phyloP scores from a whole-genome alignment of 2,113 vertebrate genomes.

The Speoplatyrhinus poulsoni region DNA sequence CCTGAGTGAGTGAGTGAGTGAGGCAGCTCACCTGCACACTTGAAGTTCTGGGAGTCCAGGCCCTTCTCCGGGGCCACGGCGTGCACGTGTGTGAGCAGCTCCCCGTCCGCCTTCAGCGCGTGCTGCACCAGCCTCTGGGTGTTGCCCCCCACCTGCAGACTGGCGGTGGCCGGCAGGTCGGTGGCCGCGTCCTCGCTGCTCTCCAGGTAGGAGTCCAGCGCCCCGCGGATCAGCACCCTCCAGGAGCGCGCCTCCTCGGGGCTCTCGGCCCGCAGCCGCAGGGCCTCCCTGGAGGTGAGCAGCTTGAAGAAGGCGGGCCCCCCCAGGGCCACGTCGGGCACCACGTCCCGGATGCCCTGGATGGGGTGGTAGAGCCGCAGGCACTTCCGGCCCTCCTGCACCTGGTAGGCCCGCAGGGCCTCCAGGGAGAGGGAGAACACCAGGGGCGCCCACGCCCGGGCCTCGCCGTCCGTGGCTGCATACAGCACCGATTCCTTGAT shows the following conservation, averaged over 20 bases:
- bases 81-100: slow-evolving; percentile 83
- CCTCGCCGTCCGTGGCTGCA: slow-evolving; percentile 72
- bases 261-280: slow-evolving; percentile 83
- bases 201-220: slow-evolving; percentile 88
- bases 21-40: slow-evolving; percentile 86
- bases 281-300: slow-evolving; percentile 82
- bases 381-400: slow-evolving; percentile 78
- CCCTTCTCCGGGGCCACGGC: slow-evolving; percentile 87
- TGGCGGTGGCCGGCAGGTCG: slow-evolving; percentile 4
- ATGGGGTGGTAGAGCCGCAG: slow-evolving; percentile 76
- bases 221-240: slow-evolving; percentile 85
- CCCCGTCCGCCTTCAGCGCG: slow-evolving; percentile 81
- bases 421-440: slow-evolving; percentile 91
- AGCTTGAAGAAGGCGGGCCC: slow-evolving; percentile 89
- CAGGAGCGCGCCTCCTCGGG: slow-evolving; percentile 82
- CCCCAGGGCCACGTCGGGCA: slow-evolving; percentile 86
- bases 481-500: slow-evolving; percentile 90
- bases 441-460: slow-evolving; percentile 74
- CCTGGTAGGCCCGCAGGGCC: slow-evolving; percentile 81
- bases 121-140: slow-evolving; percentile 77
- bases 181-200: slow-evolving; percentile 75
- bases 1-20: too few species aligned
- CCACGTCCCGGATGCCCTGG: slow-evolving; percentile 87
- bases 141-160: slow-evolving; percentile 38
- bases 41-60: slow-evolving; percentile 89